Conservation (phyloP, 2,113 vertebrate species). For the Tachysurus fulvidraco region DNA sequence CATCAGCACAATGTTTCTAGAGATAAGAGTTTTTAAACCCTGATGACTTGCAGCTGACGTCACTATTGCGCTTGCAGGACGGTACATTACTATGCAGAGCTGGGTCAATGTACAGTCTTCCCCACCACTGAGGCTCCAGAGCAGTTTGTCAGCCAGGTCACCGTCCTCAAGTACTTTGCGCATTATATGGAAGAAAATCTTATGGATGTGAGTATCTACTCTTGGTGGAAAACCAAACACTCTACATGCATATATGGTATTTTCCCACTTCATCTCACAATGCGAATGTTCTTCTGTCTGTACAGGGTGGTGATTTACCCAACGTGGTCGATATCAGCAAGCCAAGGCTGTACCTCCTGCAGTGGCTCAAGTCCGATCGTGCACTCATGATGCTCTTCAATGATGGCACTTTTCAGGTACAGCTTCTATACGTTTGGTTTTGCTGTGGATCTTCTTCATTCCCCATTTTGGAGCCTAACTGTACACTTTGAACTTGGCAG, state of each 20-base stretch:
- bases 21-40: neutral
- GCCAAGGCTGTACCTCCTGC: conserved; percentile 82
- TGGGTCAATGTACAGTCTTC: conserved; percentile 82
- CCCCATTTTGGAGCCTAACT: neutral
- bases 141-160: conserved; percentile 83
- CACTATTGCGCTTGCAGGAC: conserved; percentile 67
- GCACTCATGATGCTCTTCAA: conserved; percentile 93
- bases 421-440: neutral
- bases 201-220: conserved; percentile 81
- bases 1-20: neutral
- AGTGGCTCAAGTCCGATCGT: conserved; percentile 88
- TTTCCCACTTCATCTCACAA: neutral
- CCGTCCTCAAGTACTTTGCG: conserved; percentile 85
- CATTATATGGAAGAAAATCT: conserved; percentile 91
- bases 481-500: conserved; percentile 58
- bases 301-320: conserved; percentile 83
- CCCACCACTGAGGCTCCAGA: conserved; percentile 77
- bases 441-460: neutral
- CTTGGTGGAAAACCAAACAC: neutral
- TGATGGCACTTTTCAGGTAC: conserved; percentile 88
- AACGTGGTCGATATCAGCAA: conserved; percentile 75
- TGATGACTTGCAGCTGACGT: neutral
- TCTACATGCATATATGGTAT: neutral
- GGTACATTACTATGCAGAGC: conserved; percentile 84
- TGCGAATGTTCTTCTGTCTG: neutral